Conservation (phyloP, 1,140 invertebrate genomes). For the Ceratosolen fusciceps region DNA sequence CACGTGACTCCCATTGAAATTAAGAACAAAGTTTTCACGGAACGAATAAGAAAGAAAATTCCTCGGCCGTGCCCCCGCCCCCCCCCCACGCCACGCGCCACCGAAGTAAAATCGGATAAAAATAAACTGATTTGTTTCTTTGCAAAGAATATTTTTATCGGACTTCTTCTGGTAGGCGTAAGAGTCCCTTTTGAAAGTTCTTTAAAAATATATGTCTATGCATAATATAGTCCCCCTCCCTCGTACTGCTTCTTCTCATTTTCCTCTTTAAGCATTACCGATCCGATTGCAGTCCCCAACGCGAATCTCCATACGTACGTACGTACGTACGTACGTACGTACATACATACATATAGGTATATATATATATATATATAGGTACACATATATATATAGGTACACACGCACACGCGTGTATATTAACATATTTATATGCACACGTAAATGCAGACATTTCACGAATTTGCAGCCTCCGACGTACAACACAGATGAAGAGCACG, state of each 20-base stretch:
- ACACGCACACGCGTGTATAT: constrained; percentile 18
- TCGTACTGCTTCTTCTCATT: constrained; percentile 27
- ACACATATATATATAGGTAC: too few relatives aligned
- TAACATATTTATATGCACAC: not conserved
- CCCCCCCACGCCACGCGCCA: too few relatives aligned
- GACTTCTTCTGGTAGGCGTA: constrained; percentile 34
- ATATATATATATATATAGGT: constrained; percentile 28
- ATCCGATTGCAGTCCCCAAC: constrained; percentile 48
- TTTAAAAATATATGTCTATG: constrained; percentile 35
- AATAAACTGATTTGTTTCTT: constrained; percentile 27
- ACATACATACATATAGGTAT: constrained; percentile 46
- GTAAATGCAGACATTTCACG: constrained; percentile 36
- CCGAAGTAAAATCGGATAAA: constrained; percentile 40
- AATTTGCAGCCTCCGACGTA: constrained; percentile 50
- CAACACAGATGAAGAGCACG: constrained; percentile 49
- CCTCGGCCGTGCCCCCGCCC: constrained; percentile 2
- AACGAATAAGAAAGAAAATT: constrained; percentile 38
- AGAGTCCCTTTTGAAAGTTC: constrained; percentile 26
- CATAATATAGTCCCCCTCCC: constrained; percentile 24
- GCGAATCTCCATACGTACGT: constrained; percentile 47
- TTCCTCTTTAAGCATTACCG: constrained; percentile 24
- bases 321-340: constrained; percentile 36
- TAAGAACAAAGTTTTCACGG: constrained; percentile 41
- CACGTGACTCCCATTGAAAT: constrained; percentile 31
- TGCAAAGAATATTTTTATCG: constrained; percentile 36